Conservation (phyloP, 2,797 vertebrate genomes). For the Smutsia temminckii region DNA sequence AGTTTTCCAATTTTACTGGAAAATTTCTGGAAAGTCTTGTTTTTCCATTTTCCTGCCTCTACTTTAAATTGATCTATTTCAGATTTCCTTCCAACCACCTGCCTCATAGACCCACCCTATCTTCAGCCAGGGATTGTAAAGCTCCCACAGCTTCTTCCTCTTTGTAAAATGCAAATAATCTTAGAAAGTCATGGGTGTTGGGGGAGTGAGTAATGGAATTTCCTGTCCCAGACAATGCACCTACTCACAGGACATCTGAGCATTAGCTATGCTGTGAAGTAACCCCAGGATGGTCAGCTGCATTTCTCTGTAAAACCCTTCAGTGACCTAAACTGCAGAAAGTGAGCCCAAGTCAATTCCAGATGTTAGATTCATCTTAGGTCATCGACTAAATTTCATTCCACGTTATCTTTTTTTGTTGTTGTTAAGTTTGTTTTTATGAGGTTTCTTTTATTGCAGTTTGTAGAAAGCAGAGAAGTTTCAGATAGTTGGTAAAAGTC, state of each 20-base stretch:
- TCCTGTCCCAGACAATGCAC: neutral
- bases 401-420: neutral
- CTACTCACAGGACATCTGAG: neutral
- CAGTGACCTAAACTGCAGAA: neutral
- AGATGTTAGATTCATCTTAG: constrained; percentile 1
- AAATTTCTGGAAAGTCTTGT: neutral
- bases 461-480: neutral
- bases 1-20: neutral
- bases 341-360: neutral
- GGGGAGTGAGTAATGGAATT: neutral
- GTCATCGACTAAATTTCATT: neutral
- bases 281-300: neutral
- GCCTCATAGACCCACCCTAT: neutral
- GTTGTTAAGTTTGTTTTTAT: neutral
- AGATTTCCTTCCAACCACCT: neutral
- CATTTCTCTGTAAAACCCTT: neutral
- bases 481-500: neutral
- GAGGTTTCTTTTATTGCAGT: neutral
- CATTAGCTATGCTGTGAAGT: neutral
- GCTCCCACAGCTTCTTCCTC: neutral
- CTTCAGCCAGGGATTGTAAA: neutral
- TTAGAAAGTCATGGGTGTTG: neutral
- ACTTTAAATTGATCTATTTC: constrained; percentile 27
- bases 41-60: neutral
- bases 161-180: constrained; percentile 43